These are phyloP conservation scores for Leptothorax acervorum DNA, from an alignment of 2,888 invertebrate genomes.

Conservation along the genomic window DNA sequence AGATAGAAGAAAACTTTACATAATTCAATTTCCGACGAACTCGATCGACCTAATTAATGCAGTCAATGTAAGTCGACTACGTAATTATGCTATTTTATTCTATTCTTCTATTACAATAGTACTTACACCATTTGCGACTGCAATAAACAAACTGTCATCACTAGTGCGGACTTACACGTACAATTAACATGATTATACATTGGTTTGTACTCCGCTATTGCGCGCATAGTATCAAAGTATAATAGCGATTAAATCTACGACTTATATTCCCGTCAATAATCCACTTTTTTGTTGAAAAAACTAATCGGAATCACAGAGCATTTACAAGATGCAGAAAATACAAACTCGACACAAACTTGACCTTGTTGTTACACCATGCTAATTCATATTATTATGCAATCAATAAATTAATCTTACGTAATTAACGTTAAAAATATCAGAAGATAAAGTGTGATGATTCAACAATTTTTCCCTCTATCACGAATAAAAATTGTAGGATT, in stretches of 20 bases:
- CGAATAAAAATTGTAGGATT: neutral
- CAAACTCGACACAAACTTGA: constrained; percentile 7
- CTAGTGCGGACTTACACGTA: neutral
- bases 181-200: neutral
- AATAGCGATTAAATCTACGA: constrained; percentile 11
- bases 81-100: constrained; percentile 11
- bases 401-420: constrained; percentile 23
- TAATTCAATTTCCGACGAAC: neutral
- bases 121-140: neutral
- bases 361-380: constrained; percentile 21
- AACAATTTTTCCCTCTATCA: neutral
- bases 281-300: neutral
- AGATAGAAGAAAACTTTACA: constrained; percentile 20
- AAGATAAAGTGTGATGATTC: constrained; percentile 1
- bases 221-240: neutral
- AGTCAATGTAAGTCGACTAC: constrained; percentile 24
- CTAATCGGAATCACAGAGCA: constrained; percentile 4
- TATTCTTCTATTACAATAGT: constrained; percentile 35
- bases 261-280: neutral
- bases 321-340: constrained; percentile 39
- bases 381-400: constrained; percentile 32
- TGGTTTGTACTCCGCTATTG: constrained; percentile 13
- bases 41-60: constrained; percentile 21
- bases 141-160: constrained; percentile 4
- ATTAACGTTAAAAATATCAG: constrained; percentile 12